phyloP scores from a whole-genome alignment of 1,140 invertebrate species.

The Himalopsyche phryganea region DNA sequence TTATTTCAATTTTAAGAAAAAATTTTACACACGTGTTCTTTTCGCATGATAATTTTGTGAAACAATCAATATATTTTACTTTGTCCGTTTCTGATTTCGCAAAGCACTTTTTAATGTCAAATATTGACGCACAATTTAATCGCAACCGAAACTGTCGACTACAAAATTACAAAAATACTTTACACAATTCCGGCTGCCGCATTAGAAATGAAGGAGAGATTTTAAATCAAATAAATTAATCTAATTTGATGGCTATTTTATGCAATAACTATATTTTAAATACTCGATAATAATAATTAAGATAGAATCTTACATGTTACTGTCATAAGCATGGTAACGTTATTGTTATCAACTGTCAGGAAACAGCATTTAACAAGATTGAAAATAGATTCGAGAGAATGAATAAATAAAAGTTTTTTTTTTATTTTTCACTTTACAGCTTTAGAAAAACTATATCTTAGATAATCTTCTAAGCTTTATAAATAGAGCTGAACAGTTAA shows the following conservation, averaged over 20 bases:
- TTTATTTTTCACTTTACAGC: slow-evolving; percentile 1
- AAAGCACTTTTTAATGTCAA: too few species aligned
- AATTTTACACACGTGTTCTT: slow-evolving; percentile 1
- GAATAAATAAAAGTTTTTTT: neutral
- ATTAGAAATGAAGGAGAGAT: neutral
- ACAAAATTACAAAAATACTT: too few species aligned
- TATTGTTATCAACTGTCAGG: neutral
- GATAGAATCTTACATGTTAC: neutral
- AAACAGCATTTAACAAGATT: neutral
- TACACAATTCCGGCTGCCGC: too few species aligned
- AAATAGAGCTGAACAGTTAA: too few species aligned
- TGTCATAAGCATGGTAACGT: neutral
- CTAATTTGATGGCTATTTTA: slow-evolving; percentile 10
- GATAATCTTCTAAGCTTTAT: slow-evolving; percentile 14
- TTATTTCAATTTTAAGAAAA: slow-evolving; percentile 1
- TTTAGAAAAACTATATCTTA: slow-evolving; percentile 11
- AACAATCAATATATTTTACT: too few species aligned
- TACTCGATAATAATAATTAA: neutral
- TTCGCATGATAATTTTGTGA: slow-evolving; percentile 7
- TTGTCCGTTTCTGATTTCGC: too few species aligned
- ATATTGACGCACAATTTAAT: too few species aligned
- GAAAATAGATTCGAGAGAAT: neutral
- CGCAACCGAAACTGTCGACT: too few species aligned
- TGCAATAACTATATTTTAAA: slow-evolving; percentile 1
- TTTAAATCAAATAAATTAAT: slow-evolving; percentile 1